Evolutionary conservation across 2,888 invertebrate species (phyloP), one percentile per base, ranked within the genome.

Genomic region (Tetramorium bicarinatum): DNA sequence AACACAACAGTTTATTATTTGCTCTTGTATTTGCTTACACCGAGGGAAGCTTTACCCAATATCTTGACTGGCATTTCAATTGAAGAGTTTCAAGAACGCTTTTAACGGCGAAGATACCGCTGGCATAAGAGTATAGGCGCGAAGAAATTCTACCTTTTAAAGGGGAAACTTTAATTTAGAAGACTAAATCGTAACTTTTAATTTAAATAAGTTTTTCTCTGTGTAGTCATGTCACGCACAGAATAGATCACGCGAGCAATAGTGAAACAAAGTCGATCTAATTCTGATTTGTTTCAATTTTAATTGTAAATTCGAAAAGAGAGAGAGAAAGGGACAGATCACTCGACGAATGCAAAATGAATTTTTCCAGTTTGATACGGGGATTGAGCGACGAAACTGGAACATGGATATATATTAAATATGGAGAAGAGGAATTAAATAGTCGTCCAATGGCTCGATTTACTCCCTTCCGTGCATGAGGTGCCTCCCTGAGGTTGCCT

Each of bases 401-500:
- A 7, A 47, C 52, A n/a, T 47, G 41, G 18, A 66, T 66, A 4
- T 34, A 66, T 77, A 41, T 77, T 52, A 66, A 77, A 66, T 66
- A 41, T 66, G 4, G 41, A 77, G 21, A 52, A 11, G 44, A 34
- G 52, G 66, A 77, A 77, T 54, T 76, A 41, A 76, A n/a, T 66
- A 52, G 52, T 25, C 3, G 4, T 64, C 76, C 64, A 52, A 41
- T 34, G 9, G n/a, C 41, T 52, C 25, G 38, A 64, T 25, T 64
- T 38, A 11, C 21, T 13, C 25, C 13, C 3, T 8, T 7, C 1
- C 15, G 34, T 34, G 21, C 25, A 9, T 52, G 38, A 18, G n/a
- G n/a, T n/a, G n/a, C n/a, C n/a, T n/a, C n/a, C n/a, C n/a, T n/a
- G n/a, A n/a, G 18, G 41, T 54, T 66, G 41, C n/a, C 8, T 38